Base-by-base conservation (phyloP, 2,113 vertebrate species). In the Equus quagga region DNA sequence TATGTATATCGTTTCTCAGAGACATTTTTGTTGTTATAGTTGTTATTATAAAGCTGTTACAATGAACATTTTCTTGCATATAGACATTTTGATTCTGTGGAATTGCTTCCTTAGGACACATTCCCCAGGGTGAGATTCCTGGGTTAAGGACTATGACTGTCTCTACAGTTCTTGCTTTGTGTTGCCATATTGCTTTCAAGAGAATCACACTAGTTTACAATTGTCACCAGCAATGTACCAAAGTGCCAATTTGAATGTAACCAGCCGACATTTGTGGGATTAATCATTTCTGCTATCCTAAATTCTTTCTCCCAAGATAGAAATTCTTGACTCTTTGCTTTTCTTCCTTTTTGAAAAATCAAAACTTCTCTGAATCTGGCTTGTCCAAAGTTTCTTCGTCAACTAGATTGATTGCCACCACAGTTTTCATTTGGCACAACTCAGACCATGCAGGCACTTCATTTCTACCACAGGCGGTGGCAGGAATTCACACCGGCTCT, bases 21-120 rank as follows among this genome's bases (percentile, higher is more conserved):
- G 31, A 75, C 33, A 44, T 49, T 82, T 95, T 94, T 72, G 79
- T 41, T 41, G 36, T 41, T 41, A 41, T 62, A 90, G 41, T 75
- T 92, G 70, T 44, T 90, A 67, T 96, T 78, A 72, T 64, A 94
- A 95, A 93, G 31, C 81, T 85, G 14, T 15, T 78, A 64, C 46
- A 92, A 64, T 72, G 75, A 96, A 62, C 80, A 96, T 69, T 87
- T 94, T 90, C 79, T 73, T 80, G 14, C 69, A 93, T 56, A 58
- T 56, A 80, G 64, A 84, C 84, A 44, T 92, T 91, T 92, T 84
- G 26, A n/a, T 96, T 72, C 86, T 72, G 86, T n/a, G 69, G 26
- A 96, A 87, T 90, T 87, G 76, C 70, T 72, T 91, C 18, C 82
- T 89, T 70, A 80, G 58, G 56, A 79, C 44, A 70, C 2, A n/a